Percentiles rank a stretch among this genome's conserved stretches.
Evolutionary conservation across 2,113 vertebrate species (phyloP).

Genomic region (Stictonetta naevosa): DNA sequence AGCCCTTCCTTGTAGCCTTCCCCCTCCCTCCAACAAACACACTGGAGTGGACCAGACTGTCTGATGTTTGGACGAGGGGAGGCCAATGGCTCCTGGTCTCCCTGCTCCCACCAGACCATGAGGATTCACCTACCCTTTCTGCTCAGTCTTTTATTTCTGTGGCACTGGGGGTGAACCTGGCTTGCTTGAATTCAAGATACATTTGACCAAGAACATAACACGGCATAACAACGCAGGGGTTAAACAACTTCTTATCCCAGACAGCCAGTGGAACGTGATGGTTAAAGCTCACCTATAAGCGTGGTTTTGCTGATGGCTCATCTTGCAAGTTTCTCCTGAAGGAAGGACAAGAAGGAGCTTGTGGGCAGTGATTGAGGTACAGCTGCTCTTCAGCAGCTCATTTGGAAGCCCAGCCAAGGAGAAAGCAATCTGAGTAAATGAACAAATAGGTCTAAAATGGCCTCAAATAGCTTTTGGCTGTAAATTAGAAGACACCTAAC

Average conservation of each 20-base stretch:
- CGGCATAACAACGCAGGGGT: background rate
- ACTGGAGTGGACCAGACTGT: accelerated
- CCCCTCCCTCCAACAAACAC: background rate
- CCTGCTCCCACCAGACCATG: background rate
- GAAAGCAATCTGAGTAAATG: background rate
- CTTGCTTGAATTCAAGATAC: background rate
- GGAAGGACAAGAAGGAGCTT: background rate
- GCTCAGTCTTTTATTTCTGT: background rate
- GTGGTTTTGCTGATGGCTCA: background rate
- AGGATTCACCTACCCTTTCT: background rate
- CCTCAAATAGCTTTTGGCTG: background rate
- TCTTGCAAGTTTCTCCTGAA: background rate
- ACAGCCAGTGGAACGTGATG: background rate
- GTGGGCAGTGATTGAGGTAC: background rate
- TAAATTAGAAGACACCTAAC: background rate
- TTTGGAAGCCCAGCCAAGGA: background rate
- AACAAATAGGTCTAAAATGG: background rate
- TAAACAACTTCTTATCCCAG: background rate
- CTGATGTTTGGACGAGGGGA: background rate
- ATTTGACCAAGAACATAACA: background rate
- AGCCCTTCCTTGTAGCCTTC: background rate
- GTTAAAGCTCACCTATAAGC: background rate
- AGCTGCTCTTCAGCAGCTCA: accelerated
- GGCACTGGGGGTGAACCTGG: background rate
- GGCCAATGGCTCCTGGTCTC: background rate